Percentiles rank a stretch among this genome's conserved stretches.
These are phyloP conservation scores for Melipona beecheii DNA, from an alignment of 2,888 invertebrate genomes.

Conservation along the genomic window DNA sequence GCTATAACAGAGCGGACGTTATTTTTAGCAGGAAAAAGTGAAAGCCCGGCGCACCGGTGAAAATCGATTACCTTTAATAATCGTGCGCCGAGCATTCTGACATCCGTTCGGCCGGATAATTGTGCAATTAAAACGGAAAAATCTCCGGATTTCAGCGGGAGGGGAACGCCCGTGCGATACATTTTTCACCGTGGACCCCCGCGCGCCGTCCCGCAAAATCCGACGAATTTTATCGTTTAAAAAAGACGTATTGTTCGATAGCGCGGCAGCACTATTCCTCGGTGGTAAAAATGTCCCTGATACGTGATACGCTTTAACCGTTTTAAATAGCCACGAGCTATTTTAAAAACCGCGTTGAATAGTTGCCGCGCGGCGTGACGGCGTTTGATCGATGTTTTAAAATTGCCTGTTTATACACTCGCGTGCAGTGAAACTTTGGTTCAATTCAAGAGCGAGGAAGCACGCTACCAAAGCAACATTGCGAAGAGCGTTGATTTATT, in stretches of 20 bases:
- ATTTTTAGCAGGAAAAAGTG: conserved; percentile 21
- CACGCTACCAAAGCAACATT: neutral
- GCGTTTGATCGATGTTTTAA: too few relatives aligned
- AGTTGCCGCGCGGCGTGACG: too few relatives aligned
- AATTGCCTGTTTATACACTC: too few relatives aligned
- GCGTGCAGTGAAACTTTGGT: too few relatives aligned
- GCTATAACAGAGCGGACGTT: neutral
- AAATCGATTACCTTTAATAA: conserved; percentile 28
- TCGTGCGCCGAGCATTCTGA: neutral
- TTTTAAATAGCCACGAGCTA: too few relatives aligned
- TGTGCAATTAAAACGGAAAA: conserved; percentile 15
- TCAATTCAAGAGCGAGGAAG: too few relatives aligned
- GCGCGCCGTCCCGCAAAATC: neutral
- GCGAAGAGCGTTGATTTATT: neutral
- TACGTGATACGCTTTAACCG: neutral
- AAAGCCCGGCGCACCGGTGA: conserved; percentile 3
- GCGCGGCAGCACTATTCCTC: neutral
- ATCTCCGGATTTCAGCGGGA: neutral
- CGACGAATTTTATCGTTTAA: neutral
- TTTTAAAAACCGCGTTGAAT: too few relatives aligned
- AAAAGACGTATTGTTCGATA: neutral
- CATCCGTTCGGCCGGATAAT: conserved; percentile 13
- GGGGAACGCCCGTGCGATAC: neutral
- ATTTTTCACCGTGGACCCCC: neutral
- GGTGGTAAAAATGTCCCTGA: neutral